Evolutionary conservation across 2,797 vertebrate genomes (phyloP), one percentile per base, ranked within the genome.

Genomic region (Molossus molossus): DNA sequence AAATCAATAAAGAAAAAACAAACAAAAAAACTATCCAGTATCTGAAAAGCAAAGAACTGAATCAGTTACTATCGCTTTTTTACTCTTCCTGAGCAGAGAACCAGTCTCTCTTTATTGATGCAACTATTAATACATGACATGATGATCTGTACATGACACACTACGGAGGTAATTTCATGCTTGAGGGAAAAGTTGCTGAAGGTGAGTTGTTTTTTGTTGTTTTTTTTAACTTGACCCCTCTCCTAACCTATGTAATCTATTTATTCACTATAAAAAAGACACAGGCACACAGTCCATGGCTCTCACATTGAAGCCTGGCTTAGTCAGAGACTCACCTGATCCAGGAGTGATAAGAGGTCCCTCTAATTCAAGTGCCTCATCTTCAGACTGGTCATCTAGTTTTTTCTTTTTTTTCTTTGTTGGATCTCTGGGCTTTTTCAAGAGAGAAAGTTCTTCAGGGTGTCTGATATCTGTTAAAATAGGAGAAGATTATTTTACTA

Each of bases 351-450:
- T 99, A 97, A 99, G 98, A 0, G 99, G 99, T 75, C 99, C 99
- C 97, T 99, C 99, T 96, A 99, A 97, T 97, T 99, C 99, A 64
- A 99, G 98, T 40, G 99, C 98, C 9, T 99, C 99, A 11, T 99
- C 99, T 97, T 99, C 99, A 0, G 97, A 98, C 25, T 99, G 99
- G 90, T 99, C 99, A 50, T 99, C 98, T 95, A 98, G 76, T 96
- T 99, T 98, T 98, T 99, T 99, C 99, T 99, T 99, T 99, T 99
- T 99, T 98, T 99, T 99, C 99, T 99, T 99, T 21, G 99, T 99
- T 3, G 99, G 99, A 98, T 99, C 99, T 96, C 99, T 99, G 93
- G 99, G 99, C 98, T 99, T 99, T 97, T 99, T 99, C 98, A 99
- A 98, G 90, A 99, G 99, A 93, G 99, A 99, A 69, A 99, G 98